Conservation (phyloP, 2,888 invertebrate genomes). For the Helobdella robusta region DNA sequence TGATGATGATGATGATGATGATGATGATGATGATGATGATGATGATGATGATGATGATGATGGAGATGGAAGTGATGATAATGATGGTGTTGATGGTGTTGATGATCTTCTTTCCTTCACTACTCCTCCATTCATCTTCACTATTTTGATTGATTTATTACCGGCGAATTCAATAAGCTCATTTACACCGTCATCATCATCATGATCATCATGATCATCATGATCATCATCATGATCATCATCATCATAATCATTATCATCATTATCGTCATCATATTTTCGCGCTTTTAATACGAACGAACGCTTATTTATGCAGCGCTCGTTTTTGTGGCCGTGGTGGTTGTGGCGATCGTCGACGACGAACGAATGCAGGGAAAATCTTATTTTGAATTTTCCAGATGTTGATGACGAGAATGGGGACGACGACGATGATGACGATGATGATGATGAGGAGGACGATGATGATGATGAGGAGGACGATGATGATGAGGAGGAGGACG, state of each 20-base stretch:
- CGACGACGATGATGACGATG: neutral
- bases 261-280: constrained; percentile 11
- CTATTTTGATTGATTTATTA: too few relatives aligned
- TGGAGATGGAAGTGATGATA: neutral
- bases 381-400: too few relatives aligned
- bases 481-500: constrained; percentile 1
- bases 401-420: neutral
- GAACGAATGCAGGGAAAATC: too few relatives aligned
- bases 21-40: neutral
- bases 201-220: constrained; percentile 18
- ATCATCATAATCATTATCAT: constrained; percentile 24
- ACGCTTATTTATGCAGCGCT: too few relatives aligned
- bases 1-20: neutral
- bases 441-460: constrained; percentile 10
- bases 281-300: too few relatives aligned
- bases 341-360: too few relatives aligned
- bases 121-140: too few relatives aligned
- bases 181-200: constrained; percentile 9
- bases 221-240: constrained; percentile 21
- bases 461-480: constrained; percentile 12
- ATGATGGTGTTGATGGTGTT: constrained; percentile 1
- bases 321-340: too few relatives aligned
- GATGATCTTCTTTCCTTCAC: too few relatives aligned
- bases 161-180: too few relatives aligned
- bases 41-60: constrained; percentile 21